phyloP scores from a whole-genome alignment of 2,888 invertebrate genomes.

The Chrysolina oricalcia region DNA sequence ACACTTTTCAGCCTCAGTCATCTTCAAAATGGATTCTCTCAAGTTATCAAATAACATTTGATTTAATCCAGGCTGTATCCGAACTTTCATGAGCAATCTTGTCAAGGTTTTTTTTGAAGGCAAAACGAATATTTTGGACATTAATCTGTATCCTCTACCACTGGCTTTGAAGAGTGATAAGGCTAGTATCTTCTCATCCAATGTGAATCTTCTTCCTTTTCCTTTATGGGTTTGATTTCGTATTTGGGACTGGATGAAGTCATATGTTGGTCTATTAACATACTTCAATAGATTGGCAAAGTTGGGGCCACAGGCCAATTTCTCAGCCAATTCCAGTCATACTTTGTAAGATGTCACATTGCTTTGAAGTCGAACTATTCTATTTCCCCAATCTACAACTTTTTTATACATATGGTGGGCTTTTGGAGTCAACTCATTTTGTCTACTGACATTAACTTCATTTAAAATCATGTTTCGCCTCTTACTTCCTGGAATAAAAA shows the following conservation, averaged over 20 bases:
- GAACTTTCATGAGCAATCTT: not conserved
- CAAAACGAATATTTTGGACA: conserved; percentile 8
- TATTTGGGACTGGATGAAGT: not conserved
- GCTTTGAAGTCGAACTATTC: too few relatives aligned
- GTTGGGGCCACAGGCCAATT: too few relatives aligned
- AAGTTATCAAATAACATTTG: not conserved
- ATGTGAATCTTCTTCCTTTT: conserved; percentile 1
- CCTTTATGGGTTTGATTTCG: not conserved
- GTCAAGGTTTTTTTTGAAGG: not conserved
- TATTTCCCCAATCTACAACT: too few relatives aligned
- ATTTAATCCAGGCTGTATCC: not conserved
- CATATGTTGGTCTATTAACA: not conserved
- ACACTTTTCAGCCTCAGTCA: too few relatives aligned
- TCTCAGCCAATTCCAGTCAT: too few relatives aligned
- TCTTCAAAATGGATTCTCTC: not conserved
- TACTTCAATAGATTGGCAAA: too few relatives aligned
- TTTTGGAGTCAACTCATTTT: too few relatives aligned
- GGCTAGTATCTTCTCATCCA: not conserved
- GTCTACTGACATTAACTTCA: too few relatives aligned
- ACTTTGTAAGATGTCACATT: too few relatives aligned
- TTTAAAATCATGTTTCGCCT: too few relatives aligned
- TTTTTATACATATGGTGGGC: too few relatives aligned
- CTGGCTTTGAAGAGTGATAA: not conserved
- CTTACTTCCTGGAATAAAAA: too few relatives aligned
- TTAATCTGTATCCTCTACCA: not conserved